Base-by-base conservation (phyloP, 2,888 invertebrate genomes). In the Aleiodes alternator region DNA sequence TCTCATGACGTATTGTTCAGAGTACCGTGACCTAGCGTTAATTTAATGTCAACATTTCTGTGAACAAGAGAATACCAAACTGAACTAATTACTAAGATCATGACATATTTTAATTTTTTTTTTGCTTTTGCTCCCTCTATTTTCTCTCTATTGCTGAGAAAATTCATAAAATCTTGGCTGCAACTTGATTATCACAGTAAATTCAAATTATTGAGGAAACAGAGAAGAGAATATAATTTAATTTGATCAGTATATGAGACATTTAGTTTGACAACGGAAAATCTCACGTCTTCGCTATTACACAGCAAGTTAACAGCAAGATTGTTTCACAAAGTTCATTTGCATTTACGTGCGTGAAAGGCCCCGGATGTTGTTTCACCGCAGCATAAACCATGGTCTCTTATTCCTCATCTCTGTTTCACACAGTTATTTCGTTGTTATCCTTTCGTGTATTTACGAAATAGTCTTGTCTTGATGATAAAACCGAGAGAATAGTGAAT, bases 321-420 rank as follows among this genome's bases (percentile, higher is more conserved):
- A 79, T 82, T 81, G 80, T 82, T 81, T 80, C 82, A 77, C 80
- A 75, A 79, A 79, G 78, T 83, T 83, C 78, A 82, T 84, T 82
- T 80, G 78, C 81, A 76, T 79, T 76, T 74, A 55, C 72, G 68
- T 68, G 70, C 76, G 71, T 71, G 56, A 48, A 64, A 64, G 48
- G 73, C 73, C 64, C 38, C 43, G 68, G 69, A 68, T 57, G 64
- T 23, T 23, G 69, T 73, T 57, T 57, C 76, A 73, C 77, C 78
- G 59, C 72, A 66, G 69, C 68, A 50, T 75, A 23, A 34, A 66
- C 72, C 55, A 66, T 57, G 38, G 34, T 59, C 38, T 38, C 59
- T 57, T 38, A 23, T 59, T 57, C 57, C 57, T 50, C 48, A 48
- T 71, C 71, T 43, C 38, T 61, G 34, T 43, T 64, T 64, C 72